A percentile compares a stretch with the other conserved stretches of the same genome.
Evolutionary conservation across 1,140 invertebrate genomes (phyloP).

Genomic region (Ceratina japonica): DNA sequence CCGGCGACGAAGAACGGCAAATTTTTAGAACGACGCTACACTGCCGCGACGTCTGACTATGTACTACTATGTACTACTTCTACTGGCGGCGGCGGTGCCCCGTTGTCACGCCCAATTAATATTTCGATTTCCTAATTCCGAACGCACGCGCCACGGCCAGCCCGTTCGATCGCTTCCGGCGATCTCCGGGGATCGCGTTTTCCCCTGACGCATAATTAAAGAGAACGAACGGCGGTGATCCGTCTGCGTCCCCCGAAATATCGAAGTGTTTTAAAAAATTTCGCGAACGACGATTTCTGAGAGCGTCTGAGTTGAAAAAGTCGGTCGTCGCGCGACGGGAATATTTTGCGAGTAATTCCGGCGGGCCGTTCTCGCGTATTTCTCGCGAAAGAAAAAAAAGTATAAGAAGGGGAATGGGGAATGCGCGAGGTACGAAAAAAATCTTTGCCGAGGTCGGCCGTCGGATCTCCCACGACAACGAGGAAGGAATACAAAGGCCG

Average conservation of each 20-base stretch:
- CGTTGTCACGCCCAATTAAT: not conserved
- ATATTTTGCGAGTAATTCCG: too few species aligned
- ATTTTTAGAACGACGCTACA: too few species aligned
- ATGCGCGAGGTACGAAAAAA: not conserved
- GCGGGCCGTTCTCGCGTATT: too few species aligned
- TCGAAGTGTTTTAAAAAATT: too few species aligned
- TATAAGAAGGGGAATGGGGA: constrained; percentile 2
- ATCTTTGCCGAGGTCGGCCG: not conserved
- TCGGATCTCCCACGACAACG: constrained; percentile 13
- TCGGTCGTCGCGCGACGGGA: too few species aligned
- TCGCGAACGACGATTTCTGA: too few species aligned
- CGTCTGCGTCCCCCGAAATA: too few species aligned
- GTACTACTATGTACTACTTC: not conserved
- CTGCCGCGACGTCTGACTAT: not conserved
- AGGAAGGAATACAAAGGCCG: constrained; percentile 28
- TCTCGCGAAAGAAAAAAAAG: not conserved
- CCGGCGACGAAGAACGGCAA: too few species aligned
- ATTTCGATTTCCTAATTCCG: constrained; percentile 43
- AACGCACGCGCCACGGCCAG: constrained; percentile 1
- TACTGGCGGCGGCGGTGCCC: too few species aligned
- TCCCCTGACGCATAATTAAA: constrained; percentile 7
- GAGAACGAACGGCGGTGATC: not conserved
- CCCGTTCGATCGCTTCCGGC: not conserved
- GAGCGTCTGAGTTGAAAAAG: too few species aligned
- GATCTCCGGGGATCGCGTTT: not conserved